These are phyloP conservation scores for Suncus etruscus DNA, from an alignment of 2,113 vertebrate genomes.

Conservation along the genomic window DNA sequence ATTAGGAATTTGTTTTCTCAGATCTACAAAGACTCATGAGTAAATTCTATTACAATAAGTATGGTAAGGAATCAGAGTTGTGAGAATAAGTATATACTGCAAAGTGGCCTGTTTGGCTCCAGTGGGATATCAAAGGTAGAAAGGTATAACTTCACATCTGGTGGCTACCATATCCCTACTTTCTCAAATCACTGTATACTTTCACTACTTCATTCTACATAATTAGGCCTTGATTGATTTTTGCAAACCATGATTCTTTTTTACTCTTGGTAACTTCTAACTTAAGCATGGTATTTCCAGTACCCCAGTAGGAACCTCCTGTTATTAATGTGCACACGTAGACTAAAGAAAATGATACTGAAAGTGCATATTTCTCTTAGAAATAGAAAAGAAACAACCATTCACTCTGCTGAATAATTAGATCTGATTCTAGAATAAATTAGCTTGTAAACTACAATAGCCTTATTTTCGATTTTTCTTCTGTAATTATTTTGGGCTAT, in stretches of 20 bases:
- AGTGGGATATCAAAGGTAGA: background rate
- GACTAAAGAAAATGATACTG: background rate
- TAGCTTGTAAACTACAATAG: background rate
- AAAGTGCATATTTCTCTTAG: background rate
- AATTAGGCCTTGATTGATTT: background rate
- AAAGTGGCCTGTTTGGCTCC: background rate
- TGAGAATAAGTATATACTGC: background rate
- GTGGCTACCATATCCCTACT: background rate
- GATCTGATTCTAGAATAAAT: slow-evolving; percentile 17
- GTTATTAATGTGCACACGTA: too few species aligned
- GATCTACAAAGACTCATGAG: background rate
- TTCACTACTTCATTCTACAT: background rate
- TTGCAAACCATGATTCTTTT: slow-evolving; percentile 14
- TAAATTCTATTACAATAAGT: background rate
- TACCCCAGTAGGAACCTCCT: background rate
- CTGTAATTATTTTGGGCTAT: background rate
- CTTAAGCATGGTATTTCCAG: background rate
- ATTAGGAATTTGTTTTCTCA: slow-evolving; percentile 49
- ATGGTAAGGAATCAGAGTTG: background rate
- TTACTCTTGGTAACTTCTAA: slow-evolving; percentile 6
- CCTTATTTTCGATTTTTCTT: background rate
- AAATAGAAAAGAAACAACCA: background rate
- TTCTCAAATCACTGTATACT: background rate
- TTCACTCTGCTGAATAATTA: background rate
- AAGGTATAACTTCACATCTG: background rate